Evolutionary conservation across 2,113 vertebrate species (phyloP), one percentile per base, ranked within the genome.

Genomic region (Gopherus flavomarginatus): DNA sequence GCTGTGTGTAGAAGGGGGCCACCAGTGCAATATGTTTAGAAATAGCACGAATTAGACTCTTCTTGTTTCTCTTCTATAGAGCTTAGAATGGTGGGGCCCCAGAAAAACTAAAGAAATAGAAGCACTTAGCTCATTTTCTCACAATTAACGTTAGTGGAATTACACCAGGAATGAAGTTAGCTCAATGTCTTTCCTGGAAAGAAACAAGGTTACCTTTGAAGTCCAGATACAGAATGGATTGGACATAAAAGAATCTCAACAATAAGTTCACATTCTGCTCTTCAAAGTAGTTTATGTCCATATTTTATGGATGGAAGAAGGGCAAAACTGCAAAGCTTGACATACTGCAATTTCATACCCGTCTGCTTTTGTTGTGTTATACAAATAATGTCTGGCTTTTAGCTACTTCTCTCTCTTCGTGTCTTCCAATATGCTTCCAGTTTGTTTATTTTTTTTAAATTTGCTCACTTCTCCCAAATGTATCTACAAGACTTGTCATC

Each of bases 261-360:
- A 65, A 35, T 72, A 38, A 17, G 16, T 72, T 72, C 10, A 12
- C 8, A 10, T 21, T 0, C 11, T 83, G 12, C 44, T 49, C 21
- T 77, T 78, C 5, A 72, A 65, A 35, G 2, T 85, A 6, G 2
- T 54, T 22, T 38, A 8, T 57, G 50, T 31, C 27, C 1, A 0
- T 89, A 82, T 85, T 57, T 75, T 38, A 85, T 19, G 35, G 54
- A 75, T 77, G 78, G 90, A 81, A 88, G 29, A 17, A 72, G 85
- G 49, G 9, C 26, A 77, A 59, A 29, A 4, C 31, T n/a, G 21
- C 29, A 65, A 29, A 16, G 50, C 19, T 72, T 54, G 9, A 56
- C 44, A 35, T n/a, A 56, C 57, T 62, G 42, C 8, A 53, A 21
- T 6, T 90, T 88, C 54, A 56, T 29, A 42, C 1, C 5, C 10